These are phyloP conservation scores for Ennomos fuscantarius DNA, from an alignment of 2,888 invertebrate species.

Conservation along the genomic window DNA sequence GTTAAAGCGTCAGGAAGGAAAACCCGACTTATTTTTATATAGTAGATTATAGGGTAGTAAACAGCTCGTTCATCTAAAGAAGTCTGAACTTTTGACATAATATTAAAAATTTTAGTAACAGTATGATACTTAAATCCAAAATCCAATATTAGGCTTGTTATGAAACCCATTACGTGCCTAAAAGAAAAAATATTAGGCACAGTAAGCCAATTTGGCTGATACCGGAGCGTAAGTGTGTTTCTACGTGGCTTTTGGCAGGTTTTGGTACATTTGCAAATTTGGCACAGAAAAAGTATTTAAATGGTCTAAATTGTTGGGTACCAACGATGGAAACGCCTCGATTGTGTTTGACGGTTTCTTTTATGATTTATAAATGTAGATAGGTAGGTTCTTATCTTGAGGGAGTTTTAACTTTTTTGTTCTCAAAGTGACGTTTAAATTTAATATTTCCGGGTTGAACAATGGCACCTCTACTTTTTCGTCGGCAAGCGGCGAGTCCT, in stretches of 20 bases:
- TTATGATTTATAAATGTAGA: conserved; percentile 8
- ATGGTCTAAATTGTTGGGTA: conserved; percentile 15
- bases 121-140: background rate
- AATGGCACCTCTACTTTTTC: too few species aligned
- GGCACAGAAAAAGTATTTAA: conserved; percentile 22
- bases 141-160: background rate
- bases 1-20: too few species aligned
- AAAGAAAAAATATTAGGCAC: conserved; percentile 24
- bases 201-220: conserved; percentile 41
- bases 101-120: too few species aligned
- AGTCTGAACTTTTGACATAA: too few species aligned
- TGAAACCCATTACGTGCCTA: conserved; percentile 7
- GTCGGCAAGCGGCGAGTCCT: too few species aligned
- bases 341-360: conserved; percentile 14
- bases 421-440: too few species aligned
- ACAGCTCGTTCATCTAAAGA: too few species aligned
- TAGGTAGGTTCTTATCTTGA: background rate
- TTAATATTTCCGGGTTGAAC: too few species aligned
- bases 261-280: conserved; percentile 41
- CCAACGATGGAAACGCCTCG: conserved; percentile 3
- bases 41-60: too few species aligned
- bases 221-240: conserved; percentile 7
- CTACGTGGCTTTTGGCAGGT: conserved; percentile 14
- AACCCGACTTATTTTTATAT: too few species aligned
- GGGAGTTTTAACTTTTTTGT: too few species aligned